Base-by-base conservation (phyloP, 92 coral and sea anemone species). In the Desmophyllum pertusum region DNA sequence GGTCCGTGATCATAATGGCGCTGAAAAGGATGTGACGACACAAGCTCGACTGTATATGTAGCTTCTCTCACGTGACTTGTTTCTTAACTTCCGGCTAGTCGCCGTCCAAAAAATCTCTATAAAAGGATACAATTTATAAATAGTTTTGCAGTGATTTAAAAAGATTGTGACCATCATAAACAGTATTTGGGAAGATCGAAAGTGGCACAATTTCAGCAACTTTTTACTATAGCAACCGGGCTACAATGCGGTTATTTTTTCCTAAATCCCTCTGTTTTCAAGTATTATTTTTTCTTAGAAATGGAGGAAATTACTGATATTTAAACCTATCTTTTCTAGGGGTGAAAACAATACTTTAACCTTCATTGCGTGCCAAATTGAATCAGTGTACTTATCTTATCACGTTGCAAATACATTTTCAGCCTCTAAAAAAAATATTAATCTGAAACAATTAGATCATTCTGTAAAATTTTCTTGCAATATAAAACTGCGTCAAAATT, bases 1-100 rank as follows among this genome's bases (percentile, higher is more conserved):
- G 6, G 37, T 38, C 69, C 55, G 68, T 39, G 78, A 50, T 70
- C 85, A 72, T 82, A 82, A 82, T 82, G 86, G 86, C 86, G 19
- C 45, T 35, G 4, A 33, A 25, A 35, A 72, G 85, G 86, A 82
- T 72, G 62, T 82, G 86, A 82, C 79, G 86, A 71, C 78, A 82
- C 70, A 14, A 59, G 86, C 43, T 68, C 75, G 76, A 80, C n/a
- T n/a, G n/a, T n/a, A n/a, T n/a, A 53, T 38, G 39, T 31, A 6
- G 9, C 64, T 51, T 69, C 11, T 30, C 86, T 40, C 86, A 82
- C 86, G 86, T 82, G 86, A 82, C 86, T 37, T 5, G 19, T 10
- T n/a, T 10, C 0, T 23, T 41, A 39, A 81, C 85, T 81, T 81
- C 85, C 85, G 85, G 63, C 69, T 70, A 29, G 38, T 17, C 17